Percentiles rank a stretch among this genome's conserved stretches.
These are phyloP conservation scores for Ciconia nigra DNA, from an alignment of 2,797 vertebrate species.

Conservation along the genomic window DNA sequence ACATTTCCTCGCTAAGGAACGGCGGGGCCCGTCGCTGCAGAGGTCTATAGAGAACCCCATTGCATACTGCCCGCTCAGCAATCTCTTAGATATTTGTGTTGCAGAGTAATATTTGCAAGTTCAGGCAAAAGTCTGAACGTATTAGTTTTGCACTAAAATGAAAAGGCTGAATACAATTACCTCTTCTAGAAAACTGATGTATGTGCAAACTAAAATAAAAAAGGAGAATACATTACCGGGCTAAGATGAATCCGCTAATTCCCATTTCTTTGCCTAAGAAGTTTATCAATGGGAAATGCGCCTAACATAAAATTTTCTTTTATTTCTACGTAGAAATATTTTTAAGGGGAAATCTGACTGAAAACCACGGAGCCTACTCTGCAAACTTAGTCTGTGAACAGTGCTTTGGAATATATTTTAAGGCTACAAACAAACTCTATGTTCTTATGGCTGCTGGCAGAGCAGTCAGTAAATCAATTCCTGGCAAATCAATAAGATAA, in stretches of 20 bases:
- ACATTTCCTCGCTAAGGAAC: neutral
- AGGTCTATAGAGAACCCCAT: neutral
- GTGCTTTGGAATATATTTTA: neutral
- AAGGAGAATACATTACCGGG: neutral
- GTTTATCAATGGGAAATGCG: neutral
- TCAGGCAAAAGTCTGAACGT: neutral
- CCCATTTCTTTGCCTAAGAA: neutral
- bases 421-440: neutral
- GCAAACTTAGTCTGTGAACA: neutral
- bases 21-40: neutral
- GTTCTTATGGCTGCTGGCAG: neutral
- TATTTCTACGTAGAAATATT: neutral
- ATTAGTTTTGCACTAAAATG: neutral
- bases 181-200: neutral
- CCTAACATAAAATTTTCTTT: neutral
- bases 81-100: neutral
- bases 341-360: neutral
- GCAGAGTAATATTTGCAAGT: neutral
- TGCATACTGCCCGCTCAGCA: neutral
- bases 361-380: neutral
- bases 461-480: constrained; percentile 3
- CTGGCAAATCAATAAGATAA: constrained; percentile 22
- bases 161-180: neutral
- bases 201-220: neutral
- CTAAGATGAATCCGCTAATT: neutral